These are phyloP conservation scores for Pachyseris speciosa DNA, from an alignment of 64 coral and sea anemone species.

Conservation along the genomic window DNA sequence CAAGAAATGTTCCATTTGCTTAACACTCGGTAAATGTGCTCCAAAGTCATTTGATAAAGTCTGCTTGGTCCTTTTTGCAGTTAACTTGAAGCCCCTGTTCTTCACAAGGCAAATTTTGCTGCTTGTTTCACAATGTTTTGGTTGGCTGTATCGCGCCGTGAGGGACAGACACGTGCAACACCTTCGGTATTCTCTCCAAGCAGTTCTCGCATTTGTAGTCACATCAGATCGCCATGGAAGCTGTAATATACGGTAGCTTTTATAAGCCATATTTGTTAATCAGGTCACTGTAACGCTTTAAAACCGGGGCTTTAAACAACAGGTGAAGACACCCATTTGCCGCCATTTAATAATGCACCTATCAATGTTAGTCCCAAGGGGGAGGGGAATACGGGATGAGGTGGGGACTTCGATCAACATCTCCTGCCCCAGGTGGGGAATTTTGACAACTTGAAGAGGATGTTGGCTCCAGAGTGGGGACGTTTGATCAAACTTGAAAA, in stretches of 20 bases:
- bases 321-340: no score
- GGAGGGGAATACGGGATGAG: no score
- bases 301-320: no score
- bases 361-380: no score
- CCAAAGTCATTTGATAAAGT: conserved; percentile 23
- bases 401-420: no score
- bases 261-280: neutral
- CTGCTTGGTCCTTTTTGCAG: neutral
- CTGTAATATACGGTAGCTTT: neutral
- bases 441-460: no score
- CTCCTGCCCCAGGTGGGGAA: no score
- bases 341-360: no score
- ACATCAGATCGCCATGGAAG: neutral
- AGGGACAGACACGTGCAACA: neutral
- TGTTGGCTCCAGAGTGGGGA: no score
- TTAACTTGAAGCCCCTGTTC: no score
- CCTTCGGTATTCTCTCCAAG: neutral
- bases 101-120: neutral
- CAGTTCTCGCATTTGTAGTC: neutral
- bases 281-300: no score
- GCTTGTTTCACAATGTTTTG: neutral
- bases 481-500: no score
- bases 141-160: neutral
- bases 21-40: conserved; percentile 61
- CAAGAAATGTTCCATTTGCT: conserved; percentile 91